Evolutionary conservation across 2,888 invertebrate genomes (phyloP).

Genomic region (Patella ulyssiponensis): DNA sequence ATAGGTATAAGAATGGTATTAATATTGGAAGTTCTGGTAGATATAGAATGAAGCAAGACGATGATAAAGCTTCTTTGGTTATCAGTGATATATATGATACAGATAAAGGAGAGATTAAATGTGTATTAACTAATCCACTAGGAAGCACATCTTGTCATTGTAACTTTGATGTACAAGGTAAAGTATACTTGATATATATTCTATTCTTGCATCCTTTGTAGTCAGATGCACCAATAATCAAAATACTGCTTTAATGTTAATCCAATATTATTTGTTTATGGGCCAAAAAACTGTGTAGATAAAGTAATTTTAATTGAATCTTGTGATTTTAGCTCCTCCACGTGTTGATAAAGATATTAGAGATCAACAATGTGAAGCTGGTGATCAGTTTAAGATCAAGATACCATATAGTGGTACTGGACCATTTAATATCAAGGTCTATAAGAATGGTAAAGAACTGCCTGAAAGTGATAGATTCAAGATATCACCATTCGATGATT

Average conservation of each 20-base stretch:
- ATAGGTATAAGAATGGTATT: constrained; percentile 70
- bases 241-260: neutral
- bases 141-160: constrained; percentile 92
- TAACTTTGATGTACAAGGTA: constrained; percentile 90
- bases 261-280: neutral
- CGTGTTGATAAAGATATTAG: constrained; percentile 91
- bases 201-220: neutral
- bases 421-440: constrained; percentile 89
- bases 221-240: neutral
- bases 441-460: constrained; percentile 86
- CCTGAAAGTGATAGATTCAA: constrained; percentile 70
- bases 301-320: neutral
- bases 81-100: constrained; percentile 90
- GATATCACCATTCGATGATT: constrained; percentile 87
- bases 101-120: constrained; percentile 96
- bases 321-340: constrained; percentile 75
- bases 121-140: constrained; percentile 93
- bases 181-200: constrained; percentile 50
- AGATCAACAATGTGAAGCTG: constrained; percentile 90
- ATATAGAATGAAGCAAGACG: constrained; percentile 77
- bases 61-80: constrained; percentile 86
- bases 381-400: constrained; percentile 97
- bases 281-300: neutral
- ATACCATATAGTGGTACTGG: constrained; percentile 97
- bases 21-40: constrained; percentile 74